Percentiles rank a stretch among this genome's conserved stretches.
These are phyloP conservation scores for Trichogramma dendrolimi DNA, from an alignment of 2,888 invertebrate species.

Conservation along the genomic window DNA sequence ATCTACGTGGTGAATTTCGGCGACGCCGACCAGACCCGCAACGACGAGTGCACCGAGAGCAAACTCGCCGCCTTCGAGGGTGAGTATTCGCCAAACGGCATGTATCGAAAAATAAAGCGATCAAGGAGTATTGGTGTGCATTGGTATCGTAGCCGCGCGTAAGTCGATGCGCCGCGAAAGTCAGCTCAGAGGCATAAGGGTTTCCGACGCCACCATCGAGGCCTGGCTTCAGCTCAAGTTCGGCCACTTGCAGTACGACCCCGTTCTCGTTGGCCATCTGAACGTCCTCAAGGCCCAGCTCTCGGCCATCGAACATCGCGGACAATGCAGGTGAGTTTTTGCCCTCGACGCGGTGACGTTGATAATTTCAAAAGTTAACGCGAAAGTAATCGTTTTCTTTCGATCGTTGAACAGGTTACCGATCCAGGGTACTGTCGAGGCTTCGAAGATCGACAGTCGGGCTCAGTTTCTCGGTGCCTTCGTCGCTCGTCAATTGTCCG, in stretches of 20 bases:
- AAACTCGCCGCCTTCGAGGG: constrained; percentile 16
- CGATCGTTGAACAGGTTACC: too few species aligned
- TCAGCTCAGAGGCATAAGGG: constrained; percentile 13
- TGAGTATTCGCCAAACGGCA: background rate
- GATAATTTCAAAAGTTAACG: too few species aligned
- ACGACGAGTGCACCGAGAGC: background rate
- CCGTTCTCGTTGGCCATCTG: constrained; percentile 35
- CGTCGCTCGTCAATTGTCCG: constrained; percentile 45
- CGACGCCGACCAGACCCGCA: constrained; percentile 5
- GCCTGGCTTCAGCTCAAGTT: constrained; percentile 36
- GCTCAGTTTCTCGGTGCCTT: constrained; percentile 42
- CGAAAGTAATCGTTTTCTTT: too few species aligned
- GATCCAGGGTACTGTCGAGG: background rate
- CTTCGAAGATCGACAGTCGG: constrained; percentile 26
- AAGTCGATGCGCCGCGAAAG: constrained; percentile 24
- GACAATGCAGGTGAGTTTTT: constrained; percentile 3
- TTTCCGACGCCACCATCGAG: constrained; percentile 30
- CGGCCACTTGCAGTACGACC: constrained; percentile 39
- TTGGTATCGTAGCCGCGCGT: constrained; percentile 21
- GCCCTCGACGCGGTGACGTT: background rate
- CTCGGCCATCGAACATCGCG: constrained; percentile 24
- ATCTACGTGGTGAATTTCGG: constrained; percentile 43
- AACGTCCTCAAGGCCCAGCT: constrained; percentile 38
- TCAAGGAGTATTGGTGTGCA: too few species aligned
- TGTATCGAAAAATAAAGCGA: background rate